Conservation (phyloP, 35 echinoderm and acorn worm species). For the Apostichopus japonicus region DNA sequence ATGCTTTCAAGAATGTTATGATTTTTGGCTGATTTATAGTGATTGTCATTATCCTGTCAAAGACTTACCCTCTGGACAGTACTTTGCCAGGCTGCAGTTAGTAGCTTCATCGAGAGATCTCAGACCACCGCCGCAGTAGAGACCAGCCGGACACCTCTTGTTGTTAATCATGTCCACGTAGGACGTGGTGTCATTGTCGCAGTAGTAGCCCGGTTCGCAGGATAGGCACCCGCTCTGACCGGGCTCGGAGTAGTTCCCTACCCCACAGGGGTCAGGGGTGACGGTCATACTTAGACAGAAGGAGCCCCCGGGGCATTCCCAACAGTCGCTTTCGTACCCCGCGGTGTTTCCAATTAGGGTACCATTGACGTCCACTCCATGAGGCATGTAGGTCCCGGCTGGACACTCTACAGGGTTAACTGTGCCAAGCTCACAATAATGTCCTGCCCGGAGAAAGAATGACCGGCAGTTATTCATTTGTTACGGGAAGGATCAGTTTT, state of each 20-base stretch:
- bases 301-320: constrained; percentile 77
- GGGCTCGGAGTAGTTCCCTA: constrained; percentile 76
- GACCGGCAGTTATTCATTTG: background rate
- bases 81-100: constrained; percentile 77
- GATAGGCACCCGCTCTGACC: constrained; percentile 71
- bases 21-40: no score
- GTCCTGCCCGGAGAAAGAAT: constrained; percentile 53
- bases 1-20: no score
- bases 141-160: constrained; percentile 88
- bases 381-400: constrained; percentile 94
- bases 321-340: constrained; percentile 83
- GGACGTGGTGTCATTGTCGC: constrained; percentile 79
- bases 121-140: constrained; percentile 78
- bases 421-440: constrained; percentile 93
- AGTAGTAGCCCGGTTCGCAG: constrained; percentile 92
- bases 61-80: constrained; percentile 91
- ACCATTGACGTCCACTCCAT: constrained; percentile 72
- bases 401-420: constrained; percentile 80
- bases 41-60: background rate
- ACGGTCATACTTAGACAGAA: constrained; percentile 66
- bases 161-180: constrained; percentile 87
- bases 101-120: constrained; percentile 68
- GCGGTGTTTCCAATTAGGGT: constrained; percentile 65
- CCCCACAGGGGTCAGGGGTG: constrained; percentile 66
- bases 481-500: no score